A percentile compares a stretch with the other conserved stretches of the same genome.
Conservation (phyloP, 2,113 vertebrate genomes). For the Scartelaos histophorus region DNA sequence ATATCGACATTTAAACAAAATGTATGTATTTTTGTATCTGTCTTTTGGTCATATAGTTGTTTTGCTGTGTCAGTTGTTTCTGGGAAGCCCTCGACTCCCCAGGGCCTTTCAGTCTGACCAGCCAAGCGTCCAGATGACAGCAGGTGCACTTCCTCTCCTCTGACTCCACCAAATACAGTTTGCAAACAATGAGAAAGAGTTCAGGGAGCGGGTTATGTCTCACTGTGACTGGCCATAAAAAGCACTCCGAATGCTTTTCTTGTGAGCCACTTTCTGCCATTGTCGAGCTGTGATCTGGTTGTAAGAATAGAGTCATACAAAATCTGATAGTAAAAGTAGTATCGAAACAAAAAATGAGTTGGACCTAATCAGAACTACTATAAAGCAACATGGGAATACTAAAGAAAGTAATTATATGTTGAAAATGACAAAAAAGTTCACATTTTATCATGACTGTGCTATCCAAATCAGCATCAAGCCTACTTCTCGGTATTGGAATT, state of each 20-base stretch:
- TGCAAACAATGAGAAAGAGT: conserved; percentile 38
- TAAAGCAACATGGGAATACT: no score
- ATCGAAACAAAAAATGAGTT: no score
- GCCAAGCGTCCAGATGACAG: conserved; percentile 60
- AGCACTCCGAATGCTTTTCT: conserved; percentile 19
- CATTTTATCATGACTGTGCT: no score
- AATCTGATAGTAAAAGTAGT: no score
- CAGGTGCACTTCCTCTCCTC: conserved; percentile 62
- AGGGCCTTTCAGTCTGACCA: conserved; percentile 32
- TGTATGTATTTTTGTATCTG: background rate
- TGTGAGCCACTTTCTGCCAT: conserved; percentile 30
- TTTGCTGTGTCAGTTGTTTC: conserved; percentile 41
- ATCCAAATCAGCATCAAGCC: no score
- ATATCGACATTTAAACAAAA: no score
- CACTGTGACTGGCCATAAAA: conserved; percentile 10
- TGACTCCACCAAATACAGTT: conserved; percentile 41
- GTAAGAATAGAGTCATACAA: conserved; percentile 59
- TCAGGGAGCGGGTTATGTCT: conserved; percentile 55
- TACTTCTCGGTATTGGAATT: no score
- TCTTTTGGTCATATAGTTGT: conserved; percentile 25
- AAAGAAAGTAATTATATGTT: no score
- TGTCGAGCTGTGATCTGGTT: conserved; percentile 48
- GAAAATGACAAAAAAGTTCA: no score
- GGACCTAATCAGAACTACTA: no score
- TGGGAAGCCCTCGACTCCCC: conserved; percentile 46